Percentiles rank a stretch among this genome's conserved stretches.
Conservation (phyloP, 2,888 invertebrate genomes). For the Osedax frankpressi region DNA sequence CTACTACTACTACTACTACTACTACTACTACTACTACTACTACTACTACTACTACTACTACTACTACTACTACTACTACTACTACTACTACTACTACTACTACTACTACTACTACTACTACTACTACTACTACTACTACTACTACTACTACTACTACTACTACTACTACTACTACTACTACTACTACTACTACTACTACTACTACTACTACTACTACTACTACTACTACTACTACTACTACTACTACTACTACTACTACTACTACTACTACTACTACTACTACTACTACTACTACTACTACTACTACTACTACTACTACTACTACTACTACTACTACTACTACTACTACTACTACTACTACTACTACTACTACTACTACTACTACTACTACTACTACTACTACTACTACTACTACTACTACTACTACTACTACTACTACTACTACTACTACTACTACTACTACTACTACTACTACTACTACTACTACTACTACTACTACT, state of each 20-base stretch:
- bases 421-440: conserved; percentile 10
- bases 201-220: conserved; percentile 11
- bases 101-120: conserved; percentile 6
- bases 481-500: conserved; percentile 15
- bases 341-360: conserved; percentile 11
- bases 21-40: conserved; percentile 12
- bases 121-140: conserved; percentile 1
- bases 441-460: conserved; percentile 11
- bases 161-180: conserved; percentile 11
- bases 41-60: conserved; percentile 11
- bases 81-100: conserved; percentile 11
- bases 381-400: conserved; percentile 11
- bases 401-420: conserved; percentile 12
- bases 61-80: conserved; percentile 12
- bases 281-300: conserved; percentile 12
- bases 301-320: conserved; percentile 12
- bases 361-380: conserved; percentile 11
- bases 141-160: conserved; percentile 12
- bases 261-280: conserved; percentile 11
- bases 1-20: conserved; percentile 11
- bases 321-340: conserved; percentile 11
- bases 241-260: conserved; percentile 11
- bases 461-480: conserved; percentile 11
- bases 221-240: conserved; percentile 12
- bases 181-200: conserved; percentile 12